Base-by-base conservation (phyloP, 2,888 invertebrate species). In the Folsomia manolachei region DNA sequence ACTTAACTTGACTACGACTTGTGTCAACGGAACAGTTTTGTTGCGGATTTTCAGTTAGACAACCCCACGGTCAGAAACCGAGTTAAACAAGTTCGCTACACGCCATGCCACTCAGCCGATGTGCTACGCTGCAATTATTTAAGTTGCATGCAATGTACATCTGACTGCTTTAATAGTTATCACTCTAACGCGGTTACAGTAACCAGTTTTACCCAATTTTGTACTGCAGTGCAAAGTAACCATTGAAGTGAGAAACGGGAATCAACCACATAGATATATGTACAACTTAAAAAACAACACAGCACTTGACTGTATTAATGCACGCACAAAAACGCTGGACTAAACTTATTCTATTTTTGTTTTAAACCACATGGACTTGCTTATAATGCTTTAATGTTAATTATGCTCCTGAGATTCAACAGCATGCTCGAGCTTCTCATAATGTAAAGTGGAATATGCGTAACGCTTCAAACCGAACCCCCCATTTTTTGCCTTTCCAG, bases 161-260 rank as follows among this genome's bases (percentile, higher is more conserved):
- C n/a, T n/a, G n/a, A n/a, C n/a, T n/a, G n/a, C n/a, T n/a, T n/a
- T n/a, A n/a, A n/a, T n/a, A n/a, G n/a, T n/a, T n/a, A n/a, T n/a
- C n/a, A n/a, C n/a, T n/a, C n/a, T n/a, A n/a, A n/a, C n/a, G n/a
- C n/a, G n/a, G 4, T 39, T 39, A 39, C 7, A 7, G n/a, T 19
- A 56, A 56, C 56, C 56, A 56, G 56, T 56, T 56, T 56, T 56
- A 56, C n/a, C 56, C 56, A 14, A 14, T 56, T 56, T 56, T 21
- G 56, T 56, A 7, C 56, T 4, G 7, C 4, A 14, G 21, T 56
- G 21, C 4, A 14, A 14, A 56, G 19, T 51, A 11, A 9, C 51
- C 18, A 11, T 51, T 51, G 21, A 21, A 19, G 18, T 56, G 56
- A 19, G 18, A 56, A 56, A 14, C 21, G n/a, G 4, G 51, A 7